These are phyloP conservation scores for Caenorhabditis brenneri DNA, from an alignment of 1,140 invertebrate genomes.

Conservation along the genomic window DNA sequence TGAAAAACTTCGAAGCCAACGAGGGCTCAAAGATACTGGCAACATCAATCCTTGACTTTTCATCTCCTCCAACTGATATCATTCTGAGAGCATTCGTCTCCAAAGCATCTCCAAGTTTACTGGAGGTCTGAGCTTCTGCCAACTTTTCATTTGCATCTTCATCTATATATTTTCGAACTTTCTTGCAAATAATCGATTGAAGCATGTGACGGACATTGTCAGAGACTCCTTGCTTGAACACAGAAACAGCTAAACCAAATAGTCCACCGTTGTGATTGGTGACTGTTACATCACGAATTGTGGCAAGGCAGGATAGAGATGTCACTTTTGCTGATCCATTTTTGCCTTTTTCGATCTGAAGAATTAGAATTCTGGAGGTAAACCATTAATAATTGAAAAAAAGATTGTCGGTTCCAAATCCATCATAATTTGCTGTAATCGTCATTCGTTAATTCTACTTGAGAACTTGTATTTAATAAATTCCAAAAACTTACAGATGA, in stretches of 20 bases:
- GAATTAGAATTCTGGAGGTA: neutral
- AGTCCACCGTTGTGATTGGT: slow-evolving; percentile 59
- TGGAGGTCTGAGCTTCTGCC: slow-evolving; percentile 53
- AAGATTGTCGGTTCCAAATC: too few relatives aligned
- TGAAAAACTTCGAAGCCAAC: slow-evolving; percentile 54
- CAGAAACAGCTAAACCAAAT: slow-evolving; percentile 55
- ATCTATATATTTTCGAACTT: slow-evolving; percentile 55
- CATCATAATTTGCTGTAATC: too few relatives aligned
- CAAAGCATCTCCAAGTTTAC: slow-evolving; percentile 39
- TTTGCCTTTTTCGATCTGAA: slow-evolving; percentile 47
- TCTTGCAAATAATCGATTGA: slow-evolving; percentile 54
- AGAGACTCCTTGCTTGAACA: slow-evolving; percentile 57
- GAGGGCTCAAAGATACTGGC: slow-evolving; percentile 45
- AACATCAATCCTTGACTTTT: neutral
- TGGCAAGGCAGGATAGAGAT: slow-evolving; percentile 20
- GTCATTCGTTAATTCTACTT: too few relatives aligned
- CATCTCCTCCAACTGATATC: slow-evolving; percentile 2
- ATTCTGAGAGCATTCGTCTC: slow-evolving; percentile 42
- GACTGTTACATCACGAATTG: slow-evolving; percentile 51
- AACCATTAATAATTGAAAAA: too few relatives aligned
- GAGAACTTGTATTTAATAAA: neutral
- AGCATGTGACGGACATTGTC: slow-evolving; percentile 56
- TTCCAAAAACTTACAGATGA: slow-evolving; percentile 37
- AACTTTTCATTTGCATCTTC: slow-evolving; percentile 53
- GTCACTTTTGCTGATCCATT: slow-evolving; percentile 51